Evolutionary conservation across 2,797 vertebrate species (phyloP).

Genomic region (Orientallactaga sibirica): DNA sequence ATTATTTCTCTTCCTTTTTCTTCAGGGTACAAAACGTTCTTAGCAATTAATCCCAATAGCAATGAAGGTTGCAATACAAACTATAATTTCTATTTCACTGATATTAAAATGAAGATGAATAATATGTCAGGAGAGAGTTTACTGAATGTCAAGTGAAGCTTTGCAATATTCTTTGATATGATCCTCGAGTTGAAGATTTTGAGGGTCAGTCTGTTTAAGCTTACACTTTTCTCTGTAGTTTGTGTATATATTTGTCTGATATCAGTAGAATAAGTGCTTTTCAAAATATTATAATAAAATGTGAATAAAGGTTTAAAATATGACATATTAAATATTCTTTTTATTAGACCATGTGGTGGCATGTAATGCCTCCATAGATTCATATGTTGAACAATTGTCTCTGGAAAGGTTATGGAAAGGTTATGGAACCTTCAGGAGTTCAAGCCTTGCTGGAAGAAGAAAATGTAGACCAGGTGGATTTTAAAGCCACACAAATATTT

Average conservation of each 20-base stretch:
- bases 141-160: not conserved
- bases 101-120: not conserved
- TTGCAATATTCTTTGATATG: not conserved
- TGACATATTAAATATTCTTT: not conserved
- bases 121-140: not conserved
- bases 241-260: not conserved
- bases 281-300: constrained; percentile 47
- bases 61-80: not conserved
- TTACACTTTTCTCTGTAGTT: not conserved
- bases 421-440: too few relatives aligned
- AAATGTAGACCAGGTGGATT: not conserved
- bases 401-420: too few relatives aligned
- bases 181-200: not conserved
- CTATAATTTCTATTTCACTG: constrained; percentile 6
- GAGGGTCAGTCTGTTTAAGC: not conserved
- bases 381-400: too few relatives aligned
- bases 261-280: not conserved
- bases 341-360: not conserved
- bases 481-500: not conserved
- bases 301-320: not conserved
- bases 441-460: too few relatives aligned
- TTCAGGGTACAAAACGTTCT: not conserved
- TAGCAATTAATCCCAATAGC: not conserved
- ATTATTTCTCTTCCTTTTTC: not conserved
- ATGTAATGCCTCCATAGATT: too few relatives aligned